Percentiles rank a stretch among this genome's conserved stretches.
These are phyloP conservation scores for Oscheius myriophilus DNA, from an alignment of 2,888 invertebrate species.

Conservation along the genomic window DNA sequence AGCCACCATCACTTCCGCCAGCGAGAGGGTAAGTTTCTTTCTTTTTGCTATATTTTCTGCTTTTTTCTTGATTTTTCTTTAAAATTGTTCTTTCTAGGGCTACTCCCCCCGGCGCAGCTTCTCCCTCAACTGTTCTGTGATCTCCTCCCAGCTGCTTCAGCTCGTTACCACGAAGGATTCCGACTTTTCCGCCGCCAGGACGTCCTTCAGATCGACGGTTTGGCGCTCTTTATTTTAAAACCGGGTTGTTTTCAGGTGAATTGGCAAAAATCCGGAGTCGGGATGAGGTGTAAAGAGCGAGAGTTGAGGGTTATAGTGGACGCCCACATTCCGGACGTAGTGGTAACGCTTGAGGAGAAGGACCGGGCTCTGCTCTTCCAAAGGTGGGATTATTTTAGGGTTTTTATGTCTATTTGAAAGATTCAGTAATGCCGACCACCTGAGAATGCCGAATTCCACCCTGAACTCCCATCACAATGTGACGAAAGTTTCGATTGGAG, in stretches of 20 bases:
- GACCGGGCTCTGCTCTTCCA: too few species aligned
- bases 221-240: neutral
- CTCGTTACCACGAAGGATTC: constrained; percentile 2
- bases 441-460: too few species aligned
- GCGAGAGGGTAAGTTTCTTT: too few species aligned
- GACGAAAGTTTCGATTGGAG: constrained; percentile 35
- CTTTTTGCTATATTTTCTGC: neutral
- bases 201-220: constrained; percentile 7
- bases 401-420: too few species aligned
- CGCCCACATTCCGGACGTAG: constrained; percentile 24
- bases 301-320: constrained; percentile 24
- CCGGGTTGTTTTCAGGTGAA: constrained; percentile 2
- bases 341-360: constrained; percentile 5
- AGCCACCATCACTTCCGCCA: constrained; percentile 13
- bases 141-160: constrained; percentile 37
- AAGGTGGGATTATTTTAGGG: too few species aligned
- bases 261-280: constrained; percentile 17
- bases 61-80: neutral
- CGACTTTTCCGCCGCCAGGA: constrained; percentile 17
- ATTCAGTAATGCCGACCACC: too few species aligned
- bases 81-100: too few species aligned
- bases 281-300: neutral
- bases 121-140: constrained; percentile 8
- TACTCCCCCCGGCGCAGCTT: neutral
- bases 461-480: too few species aligned